These are phyloP conservation scores for Probosciger aterrimus DNA, from an alignment of 2,113 vertebrate species.

Conservation along the genomic window DNA sequence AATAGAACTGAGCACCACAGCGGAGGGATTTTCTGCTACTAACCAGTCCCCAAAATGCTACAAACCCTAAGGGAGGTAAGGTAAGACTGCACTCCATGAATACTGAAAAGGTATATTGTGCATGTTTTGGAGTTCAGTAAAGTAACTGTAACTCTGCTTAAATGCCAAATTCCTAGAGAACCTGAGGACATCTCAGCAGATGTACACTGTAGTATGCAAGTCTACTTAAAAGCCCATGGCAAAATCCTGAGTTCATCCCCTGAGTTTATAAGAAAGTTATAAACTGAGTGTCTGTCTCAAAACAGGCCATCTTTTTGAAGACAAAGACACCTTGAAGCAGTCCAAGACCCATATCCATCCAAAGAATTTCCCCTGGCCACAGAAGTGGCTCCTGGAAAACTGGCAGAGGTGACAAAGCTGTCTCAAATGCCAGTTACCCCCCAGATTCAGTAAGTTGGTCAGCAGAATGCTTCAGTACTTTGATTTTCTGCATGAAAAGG, in stretches of 20 bases:
- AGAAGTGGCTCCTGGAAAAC: not conserved
- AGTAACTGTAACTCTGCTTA: not conserved
- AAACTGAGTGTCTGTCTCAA: not conserved
- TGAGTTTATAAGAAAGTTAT: not conserved
- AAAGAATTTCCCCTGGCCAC: not conserved
- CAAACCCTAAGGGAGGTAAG: not conserved
- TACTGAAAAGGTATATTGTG: not conserved
- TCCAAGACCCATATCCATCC: not conserved
- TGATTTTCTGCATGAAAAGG: not conserved
- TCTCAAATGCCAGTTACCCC: not conserved
- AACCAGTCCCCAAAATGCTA: not conserved
- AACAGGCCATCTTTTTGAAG: not conserved
- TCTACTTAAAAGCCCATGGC: not conserved
- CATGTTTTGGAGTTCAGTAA: not conserved
- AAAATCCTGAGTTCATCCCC: not conserved
- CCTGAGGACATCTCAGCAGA: not conserved
- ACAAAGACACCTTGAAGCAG: not conserved
- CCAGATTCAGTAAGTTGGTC: not conserved
- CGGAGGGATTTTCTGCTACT: not conserved
- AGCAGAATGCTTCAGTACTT: not conserved
- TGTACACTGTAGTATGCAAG: not conserved
- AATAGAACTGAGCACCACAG: not conserved
- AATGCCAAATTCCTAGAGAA: not conserved
- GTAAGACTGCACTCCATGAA: not conserved
- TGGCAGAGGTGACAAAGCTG: not conserved